phyloP scores from a whole-genome alignment of 2,113 vertebrate genomes.

The Cheilinus undulatus region DNA sequence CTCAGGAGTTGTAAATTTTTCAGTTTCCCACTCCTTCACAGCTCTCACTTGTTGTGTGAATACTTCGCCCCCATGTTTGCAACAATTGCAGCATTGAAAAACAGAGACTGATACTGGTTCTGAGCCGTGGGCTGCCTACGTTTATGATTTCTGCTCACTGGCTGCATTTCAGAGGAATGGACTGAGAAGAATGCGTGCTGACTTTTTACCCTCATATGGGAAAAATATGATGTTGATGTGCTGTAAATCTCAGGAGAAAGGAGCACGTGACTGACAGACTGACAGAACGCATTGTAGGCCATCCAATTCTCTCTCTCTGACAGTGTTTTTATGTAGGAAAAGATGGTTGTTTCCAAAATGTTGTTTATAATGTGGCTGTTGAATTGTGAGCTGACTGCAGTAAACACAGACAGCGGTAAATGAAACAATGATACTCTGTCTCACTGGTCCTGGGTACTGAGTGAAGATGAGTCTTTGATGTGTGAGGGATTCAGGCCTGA shows the following conservation, averaged over 20 bases:
- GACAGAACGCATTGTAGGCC: constrained; percentile 12
- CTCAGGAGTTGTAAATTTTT: background rate
- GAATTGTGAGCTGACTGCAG: constrained; percentile 1
- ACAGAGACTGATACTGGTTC: constrained; percentile 7
- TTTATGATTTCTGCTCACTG: constrained; percentile 62
- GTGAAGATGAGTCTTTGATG: background rate
- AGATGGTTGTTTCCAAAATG: constrained; percentile 2
- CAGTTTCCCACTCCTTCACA: constrained; percentile 7
- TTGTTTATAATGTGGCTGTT: constrained; percentile 26
- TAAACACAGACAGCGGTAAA: no score
- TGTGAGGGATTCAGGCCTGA: background rate
- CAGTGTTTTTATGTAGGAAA: background rate
- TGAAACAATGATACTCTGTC: constrained; percentile 40
- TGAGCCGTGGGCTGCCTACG: constrained; percentile 33
- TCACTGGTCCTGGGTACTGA: background rate
- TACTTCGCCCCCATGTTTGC: constrained; percentile 48
- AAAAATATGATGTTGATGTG: constrained; percentile 50
- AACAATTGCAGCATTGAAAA: constrained; percentile 49
- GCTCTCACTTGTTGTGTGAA: constrained; percentile 49
- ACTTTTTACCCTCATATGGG: constrained; percentile 43
- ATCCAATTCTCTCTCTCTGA: background rate
- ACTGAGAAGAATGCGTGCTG: constrained; percentile 61
- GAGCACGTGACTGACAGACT: constrained; percentile 10
- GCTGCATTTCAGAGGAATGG: constrained; percentile 61
- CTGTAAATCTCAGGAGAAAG: constrained; percentile 36